Base-by-base conservation (phyloP, 2,797 vertebrate species). In the Rhinoraja longicauda region DNA sequence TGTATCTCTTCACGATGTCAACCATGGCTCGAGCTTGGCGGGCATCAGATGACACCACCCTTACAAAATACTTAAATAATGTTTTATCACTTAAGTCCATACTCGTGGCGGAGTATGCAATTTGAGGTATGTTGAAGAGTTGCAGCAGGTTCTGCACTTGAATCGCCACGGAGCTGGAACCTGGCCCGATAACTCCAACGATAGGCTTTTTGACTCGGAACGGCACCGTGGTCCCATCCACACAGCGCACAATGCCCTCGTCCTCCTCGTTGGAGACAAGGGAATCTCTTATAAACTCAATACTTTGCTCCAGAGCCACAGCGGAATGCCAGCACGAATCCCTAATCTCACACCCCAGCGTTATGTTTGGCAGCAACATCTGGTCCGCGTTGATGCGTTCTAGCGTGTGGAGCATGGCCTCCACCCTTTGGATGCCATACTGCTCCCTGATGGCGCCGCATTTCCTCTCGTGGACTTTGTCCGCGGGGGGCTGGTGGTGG, bases 291-390 rank as follows among this genome's bases (percentile, higher is more conserved):
- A 99, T 99, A 94, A 99, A 99, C 94, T 99, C 99, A 10, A 99
- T 99, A 94, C 99, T 99, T 95, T 99, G 99, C 95, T 99, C 99
- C 73, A 99, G 96, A 17, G 99, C 99, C 93, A 99, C 99, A 0
- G 99, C 98, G 0, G 99, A 98, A 95, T 99, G 98, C 99, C 99
- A 99, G 94, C 99, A 99, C 0, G 99, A 99, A 95, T 99, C 99
- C 94, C 98, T 97, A 95, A 99, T 99, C 96, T 99, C 99, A 75
- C 99, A 99, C 94, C 99, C 99, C 93, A 99, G 95, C 0, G 97
- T 97, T 94, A 99, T 98, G 94, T 99, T 99, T 4, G 99, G 99
- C 94, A 99, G 95, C 93, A 99, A 96, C 0, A 94, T 94, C 79
- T 97, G 96, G 94, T 99, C 98, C 77, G 97, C 96, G 24, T 99